These are phyloP conservation scores for Acromyrmex echinatior DNA, from an alignment of 1,140 invertebrate species.

Conservation along the genomic window DNA sequence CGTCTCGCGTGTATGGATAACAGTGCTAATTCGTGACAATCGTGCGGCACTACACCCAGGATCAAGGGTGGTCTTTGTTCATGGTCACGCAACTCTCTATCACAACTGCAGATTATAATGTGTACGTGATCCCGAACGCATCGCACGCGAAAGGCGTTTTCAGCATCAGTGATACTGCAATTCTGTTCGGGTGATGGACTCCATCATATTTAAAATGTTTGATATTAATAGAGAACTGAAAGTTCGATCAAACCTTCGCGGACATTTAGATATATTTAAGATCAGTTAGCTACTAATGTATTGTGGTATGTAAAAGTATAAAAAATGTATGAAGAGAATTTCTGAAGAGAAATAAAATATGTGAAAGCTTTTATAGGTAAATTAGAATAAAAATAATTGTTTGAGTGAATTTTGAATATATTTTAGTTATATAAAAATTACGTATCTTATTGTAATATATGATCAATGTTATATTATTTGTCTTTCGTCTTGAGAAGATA, in stretches of 20 bases:
- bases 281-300: not conserved
- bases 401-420: not conserved
- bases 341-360: not conserved
- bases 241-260: not conserved
- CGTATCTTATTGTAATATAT: not conserved
- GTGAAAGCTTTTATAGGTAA: not conserved
- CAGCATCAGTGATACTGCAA: not conserved
- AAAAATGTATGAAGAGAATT: not conserved
- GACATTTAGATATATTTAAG: not conserved
- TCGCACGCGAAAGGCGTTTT: not conserved
- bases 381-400: not conserved
- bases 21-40: slow-evolving; percentile 61
- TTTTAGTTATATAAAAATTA: not conserved
- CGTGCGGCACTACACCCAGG: slow-evolving; percentile 5
- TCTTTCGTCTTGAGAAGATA: not conserved
- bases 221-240: not conserved
- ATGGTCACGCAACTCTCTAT: slow-evolving; percentile 28
- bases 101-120: slow-evolving; percentile 29
- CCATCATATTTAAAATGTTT: slow-evolving; percentile 14
- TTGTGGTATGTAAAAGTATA: not conserved
- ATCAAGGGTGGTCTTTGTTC: slow-evolving; percentile 62
- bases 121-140: slow-evolving; percentile 18
- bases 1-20: slow-evolving; percentile 50
- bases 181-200: not conserved
- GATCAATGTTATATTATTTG: slow-evolving; percentile 1